phyloP scores from a whole-genome alignment of 2,888 invertebrate genomes.

The Agonopterix alstromeriana region DNA sequence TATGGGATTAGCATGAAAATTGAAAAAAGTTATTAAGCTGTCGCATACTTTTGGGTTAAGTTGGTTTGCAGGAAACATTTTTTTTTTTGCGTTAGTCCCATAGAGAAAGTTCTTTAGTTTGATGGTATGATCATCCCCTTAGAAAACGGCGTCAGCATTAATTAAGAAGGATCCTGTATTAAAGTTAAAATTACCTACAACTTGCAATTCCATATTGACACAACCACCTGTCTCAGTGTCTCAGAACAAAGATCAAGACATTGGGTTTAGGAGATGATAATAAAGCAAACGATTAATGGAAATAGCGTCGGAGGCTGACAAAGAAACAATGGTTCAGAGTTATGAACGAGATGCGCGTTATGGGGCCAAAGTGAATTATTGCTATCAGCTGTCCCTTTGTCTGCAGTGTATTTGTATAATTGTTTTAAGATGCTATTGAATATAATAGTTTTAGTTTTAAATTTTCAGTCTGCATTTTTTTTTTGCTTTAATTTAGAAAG shows the following conservation, averaged over 20 bases:
- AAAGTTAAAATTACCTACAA: no score
- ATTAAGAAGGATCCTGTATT: no score
- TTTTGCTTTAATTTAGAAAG: no score
- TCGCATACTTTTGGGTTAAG: no score
- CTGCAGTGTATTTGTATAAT: slow-evolving; percentile 5
- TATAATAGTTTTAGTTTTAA: background rate
- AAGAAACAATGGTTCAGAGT: slow-evolving; percentile 55
- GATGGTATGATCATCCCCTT: no score
- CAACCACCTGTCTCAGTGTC: slow-evolving; percentile 3
- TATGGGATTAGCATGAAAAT: no score
- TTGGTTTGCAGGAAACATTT: no score
- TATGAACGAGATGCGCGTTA: slow-evolving; percentile 35
- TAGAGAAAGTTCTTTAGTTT: no score
- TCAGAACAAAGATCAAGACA: slow-evolving; percentile 21
- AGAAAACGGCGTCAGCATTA: no score
- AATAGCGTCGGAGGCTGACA: slow-evolving; percentile 39
- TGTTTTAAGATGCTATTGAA: background rate
- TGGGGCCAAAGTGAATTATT: slow-evolving; percentile 34
- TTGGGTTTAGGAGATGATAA: slow-evolving; percentile 36
- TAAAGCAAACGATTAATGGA: slow-evolving; percentile 56
- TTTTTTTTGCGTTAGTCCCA: no score
- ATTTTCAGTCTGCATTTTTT: background rate
- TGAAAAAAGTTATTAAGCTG: no score
- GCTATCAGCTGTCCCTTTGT: slow-evolving; percentile 33
- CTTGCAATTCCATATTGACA: background rate